Evolutionary conservation across 2,888 invertebrate species (phyloP).

Genomic region (Scelioninae gen. 1): DNA sequence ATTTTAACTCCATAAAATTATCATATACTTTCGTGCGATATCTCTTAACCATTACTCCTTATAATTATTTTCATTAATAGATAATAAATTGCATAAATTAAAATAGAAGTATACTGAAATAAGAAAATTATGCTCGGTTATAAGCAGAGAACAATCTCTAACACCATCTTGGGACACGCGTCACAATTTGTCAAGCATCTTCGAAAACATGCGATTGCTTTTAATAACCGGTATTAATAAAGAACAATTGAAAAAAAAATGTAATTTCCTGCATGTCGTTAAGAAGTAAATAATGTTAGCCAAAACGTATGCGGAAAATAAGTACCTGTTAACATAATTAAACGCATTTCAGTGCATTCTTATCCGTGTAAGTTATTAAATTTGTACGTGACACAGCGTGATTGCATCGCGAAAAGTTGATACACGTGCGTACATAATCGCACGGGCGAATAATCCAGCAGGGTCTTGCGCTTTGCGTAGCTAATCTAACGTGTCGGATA

Average conservation of each 20-base stretch:
- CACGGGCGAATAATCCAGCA: conserved; percentile 46
- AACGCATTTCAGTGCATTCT: conserved; percentile 58
- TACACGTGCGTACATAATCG: conserved; percentile 57
- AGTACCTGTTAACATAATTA: conserved; percentile 55
- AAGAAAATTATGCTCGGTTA: too few species aligned
- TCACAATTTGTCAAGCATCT: conserved; percentile 24
- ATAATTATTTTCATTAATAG: too few species aligned
- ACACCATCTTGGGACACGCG: not conserved
- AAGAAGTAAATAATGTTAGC: conserved; percentile 41
- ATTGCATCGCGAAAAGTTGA: conserved; percentile 52
- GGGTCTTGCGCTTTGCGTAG: conserved; percentile 44
- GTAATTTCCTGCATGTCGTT: conserved; percentile 16
- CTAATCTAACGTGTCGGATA: conserved; percentile 50
- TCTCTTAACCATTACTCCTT: too few species aligned
- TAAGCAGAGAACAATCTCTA: not conserved
- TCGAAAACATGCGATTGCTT: conserved; percentile 27
- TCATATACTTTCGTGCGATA: too few species aligned
- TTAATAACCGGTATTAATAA: conserved; percentile 35
- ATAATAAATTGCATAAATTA: too few species aligned
- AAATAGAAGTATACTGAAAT: too few species aligned
- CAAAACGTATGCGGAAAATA: conserved; percentile 34
- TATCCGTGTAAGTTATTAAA: conserved; percentile 60
- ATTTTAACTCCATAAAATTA: too few species aligned
- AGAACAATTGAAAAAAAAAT: conserved; percentile 29
- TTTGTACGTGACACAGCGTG: conserved; percentile 58